Base-by-base conservation (phyloP, 1,140 invertebrate genomes). In the Alviniconcha marisindica region DNA sequence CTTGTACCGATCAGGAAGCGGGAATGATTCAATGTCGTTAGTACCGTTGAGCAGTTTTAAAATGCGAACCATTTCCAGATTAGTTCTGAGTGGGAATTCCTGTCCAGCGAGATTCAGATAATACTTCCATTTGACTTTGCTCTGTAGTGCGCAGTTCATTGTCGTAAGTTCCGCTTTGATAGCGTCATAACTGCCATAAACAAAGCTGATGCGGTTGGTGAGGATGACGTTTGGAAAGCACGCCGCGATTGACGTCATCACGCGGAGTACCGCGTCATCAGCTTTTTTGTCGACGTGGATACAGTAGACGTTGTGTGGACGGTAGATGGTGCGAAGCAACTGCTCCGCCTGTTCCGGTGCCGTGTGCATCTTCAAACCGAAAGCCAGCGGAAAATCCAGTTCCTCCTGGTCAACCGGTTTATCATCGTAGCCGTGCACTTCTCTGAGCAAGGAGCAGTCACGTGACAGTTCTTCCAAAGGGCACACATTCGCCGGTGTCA, bases 261-360 rank as follows among this genome's bases (percentile, higher is more conserved):
- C 71, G 2, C 84, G 76, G 51, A 87, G 84, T 31, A 90, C 69
- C 5, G 83, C 78, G 12, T 44, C 36, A 31, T 82, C 66, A 0
- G 87, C 44, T 42, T 89, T 89, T 14, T 54, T 79, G 82, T 93
- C 93, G 14, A 93, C 86, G 80, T 92, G 91, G 44, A 93, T 88
- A 85, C 92, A 93, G 83, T 93, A 93, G 33, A 90, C 85, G 84
- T 93, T 93, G 56, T 93, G 91, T 12, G 91, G 89, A 14, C 89
- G 81, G 76, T 93, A 93, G 38, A 93, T 91, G 0, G 86, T 83
- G 24, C 90, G 76, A 12, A 93, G 77, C 24, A 93, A 80, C 60
- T 89, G 88, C 81, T 93, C 90, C 0, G 88, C 86, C 83, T 92
- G 92, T 69, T 88, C 84, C 0, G 87, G 73, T 38, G 81, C 81